Base-by-base conservation (phyloP, 2,888 invertebrate genomes). In the Peribatodes rhomboidaria region DNA sequence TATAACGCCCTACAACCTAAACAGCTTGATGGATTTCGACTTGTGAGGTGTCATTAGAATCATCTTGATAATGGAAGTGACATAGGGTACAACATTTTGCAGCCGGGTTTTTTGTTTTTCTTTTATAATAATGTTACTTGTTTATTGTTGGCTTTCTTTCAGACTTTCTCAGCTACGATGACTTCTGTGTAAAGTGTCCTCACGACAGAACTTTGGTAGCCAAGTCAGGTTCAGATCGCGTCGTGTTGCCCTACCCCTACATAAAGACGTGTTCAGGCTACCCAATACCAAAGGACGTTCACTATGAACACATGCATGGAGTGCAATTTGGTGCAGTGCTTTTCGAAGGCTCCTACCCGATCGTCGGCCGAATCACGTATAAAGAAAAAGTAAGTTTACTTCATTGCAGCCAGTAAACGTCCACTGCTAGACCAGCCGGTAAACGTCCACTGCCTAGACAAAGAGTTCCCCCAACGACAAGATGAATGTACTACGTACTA, bases 151-250 rank as follows among this genome's bases (percentile, higher is more conserved):
- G n/a, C 27, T 4, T 55, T 61, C n/a, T 67, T 65, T 44, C 65
- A 71, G 65, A 63, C 13, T 47, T 27, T 54, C 41, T 52, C 46
- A 47, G 46, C 39, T 56, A 52, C 56, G 65, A 60, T 2, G 58
- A 79, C 44, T 53, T 77, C 6, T 93, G 94, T 69, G 78, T 93
- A n/a, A 82, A 77, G 69, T 94, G 94, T 74, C 94, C 94, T 11
- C 81, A 81, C 41, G 93, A 93, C 66, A 83, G 88, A 70, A 92
- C 92, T 2, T 67, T 93, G 41, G 80, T 93, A 52, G 85, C 90
- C 0, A 89, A 85, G 72, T 66, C 83, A 35, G 89, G 92, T 0
- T 74, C 79, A 4, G 87, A 89, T 62, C 79, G 82, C 31, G 90
- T 89, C 0, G 68, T 85, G 11, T 69, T 94, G 10, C 85, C 87